These are phyloP conservation scores for Rhabdophis nuchalis DNA, from an alignment of 2,797 vertebrate genomes.

Conservation along the genomic window DNA sequence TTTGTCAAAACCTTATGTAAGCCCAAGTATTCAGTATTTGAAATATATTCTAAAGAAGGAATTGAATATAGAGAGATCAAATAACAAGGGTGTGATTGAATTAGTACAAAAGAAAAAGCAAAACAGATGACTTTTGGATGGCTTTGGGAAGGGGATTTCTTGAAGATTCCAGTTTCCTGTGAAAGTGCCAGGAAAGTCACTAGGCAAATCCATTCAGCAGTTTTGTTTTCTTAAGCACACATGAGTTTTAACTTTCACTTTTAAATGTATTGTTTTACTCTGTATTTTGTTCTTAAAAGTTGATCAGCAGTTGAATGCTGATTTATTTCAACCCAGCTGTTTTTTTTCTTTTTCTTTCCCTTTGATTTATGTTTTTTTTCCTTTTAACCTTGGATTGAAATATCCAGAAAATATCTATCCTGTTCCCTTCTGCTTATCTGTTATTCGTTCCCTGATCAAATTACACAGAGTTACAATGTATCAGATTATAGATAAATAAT, in stretches of 20 bases:
- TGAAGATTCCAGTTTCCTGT: no score
- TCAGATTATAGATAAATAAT: background rate
- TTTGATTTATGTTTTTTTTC: background rate
- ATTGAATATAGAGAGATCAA: constrained; percentile 7
- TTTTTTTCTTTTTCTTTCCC: background rate
- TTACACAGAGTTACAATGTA: background rate
- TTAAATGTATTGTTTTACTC: background rate
- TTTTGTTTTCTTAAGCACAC: background rate
- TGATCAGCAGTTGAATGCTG: background rate
- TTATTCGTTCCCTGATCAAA: background rate
- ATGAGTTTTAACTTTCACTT: background rate
- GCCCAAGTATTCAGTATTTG: background rate
- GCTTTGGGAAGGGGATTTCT: background rate
- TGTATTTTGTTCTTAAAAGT: background rate
- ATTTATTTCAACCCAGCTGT: no score
- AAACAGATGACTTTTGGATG: background rate
- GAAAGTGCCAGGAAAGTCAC: no score
- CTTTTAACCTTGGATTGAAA: background rate
- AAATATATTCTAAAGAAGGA: background rate
- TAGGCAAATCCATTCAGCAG: background rate
- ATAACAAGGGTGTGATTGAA: constrained; percentile 7
- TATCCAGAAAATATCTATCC: background rate
- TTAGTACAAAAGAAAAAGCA: background rate
- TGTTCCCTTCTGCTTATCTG: background rate
- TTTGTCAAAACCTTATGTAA: background rate